These are phyloP conservation scores for Fulmarus glacialis DNA, from an alignment of 2,113 vertebrate species.

Conservation along the genomic window DNA sequence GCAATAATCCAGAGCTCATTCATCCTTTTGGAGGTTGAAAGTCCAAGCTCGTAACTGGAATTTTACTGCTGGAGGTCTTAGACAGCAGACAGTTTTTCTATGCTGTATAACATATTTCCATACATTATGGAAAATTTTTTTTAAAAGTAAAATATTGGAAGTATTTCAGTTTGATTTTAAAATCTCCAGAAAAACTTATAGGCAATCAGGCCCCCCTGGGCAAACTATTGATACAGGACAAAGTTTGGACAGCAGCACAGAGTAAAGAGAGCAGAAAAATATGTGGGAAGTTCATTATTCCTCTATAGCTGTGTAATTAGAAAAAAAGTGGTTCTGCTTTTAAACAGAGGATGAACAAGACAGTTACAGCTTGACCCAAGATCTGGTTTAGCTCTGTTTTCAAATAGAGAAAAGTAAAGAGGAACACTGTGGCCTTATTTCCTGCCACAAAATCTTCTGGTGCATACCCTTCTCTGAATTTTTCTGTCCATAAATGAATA, in stretches of 20 bases:
- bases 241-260: neutral
- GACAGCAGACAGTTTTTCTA: neutral
- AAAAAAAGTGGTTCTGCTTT: neutral
- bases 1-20: neutral
- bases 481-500: constrained; percentile 28
- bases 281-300: neutral
- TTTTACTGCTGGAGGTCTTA: neutral
- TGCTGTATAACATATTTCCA: neutral
- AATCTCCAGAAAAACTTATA: neutral
- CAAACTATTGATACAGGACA: neutral
- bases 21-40: neutral
- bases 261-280: neutral
- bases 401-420: neutral
- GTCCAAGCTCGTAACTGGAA: neutral
- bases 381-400: constrained; percentile 10
- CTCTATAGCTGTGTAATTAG: neutral
- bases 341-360: neutral
- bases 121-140: neutral
- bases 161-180: neutral
- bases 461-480: constrained; percentile 20
- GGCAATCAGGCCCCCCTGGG: neutral
- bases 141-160: neutral
- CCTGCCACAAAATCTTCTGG: constrained; percentile 9
- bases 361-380: neutral
- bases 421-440: constrained; percentile 20